phyloP scores from a whole-genome alignment of 2,888 invertebrate genomes.

The Epistrophella euchroma region DNA sequence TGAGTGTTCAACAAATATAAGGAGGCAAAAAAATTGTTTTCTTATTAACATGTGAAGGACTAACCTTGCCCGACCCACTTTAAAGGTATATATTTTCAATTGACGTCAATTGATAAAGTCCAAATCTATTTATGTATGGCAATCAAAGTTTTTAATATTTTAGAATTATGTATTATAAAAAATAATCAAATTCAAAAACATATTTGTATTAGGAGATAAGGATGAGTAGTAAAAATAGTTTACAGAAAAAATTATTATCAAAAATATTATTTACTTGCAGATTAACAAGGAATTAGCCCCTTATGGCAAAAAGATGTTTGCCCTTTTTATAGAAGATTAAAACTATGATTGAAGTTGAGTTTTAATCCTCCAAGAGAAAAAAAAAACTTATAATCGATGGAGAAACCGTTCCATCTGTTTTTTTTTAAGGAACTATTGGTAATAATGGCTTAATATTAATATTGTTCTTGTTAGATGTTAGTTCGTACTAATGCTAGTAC shows the following conservation, averaged over 20 bases:
- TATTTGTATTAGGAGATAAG: background rate
- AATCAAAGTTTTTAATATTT: background rate
- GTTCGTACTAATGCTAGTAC: too few species aligned
- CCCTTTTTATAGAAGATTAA: too few species aligned
- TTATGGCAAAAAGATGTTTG: too few species aligned
- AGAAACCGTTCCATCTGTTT: too few species aligned
- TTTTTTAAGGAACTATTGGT: too few species aligned
- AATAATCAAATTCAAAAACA: background rate
- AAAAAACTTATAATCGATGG: too few species aligned
- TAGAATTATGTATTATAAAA: background rate
- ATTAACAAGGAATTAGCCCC: too few species aligned
- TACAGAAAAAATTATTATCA: background rate
- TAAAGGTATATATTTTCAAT: conserved; percentile 37
- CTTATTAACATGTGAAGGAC: conserved; percentile 54
- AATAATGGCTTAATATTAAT: too few species aligned
- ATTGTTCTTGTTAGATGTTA: too few species aligned
- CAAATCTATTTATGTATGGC: conserved; percentile 14
- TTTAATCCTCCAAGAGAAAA: too few species aligned
- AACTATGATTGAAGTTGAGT: too few species aligned
- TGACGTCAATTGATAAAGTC: conserved; percentile 74
- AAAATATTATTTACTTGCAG: background rate
- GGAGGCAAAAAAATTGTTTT: conserved; percentile 26
- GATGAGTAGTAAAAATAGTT: background rate
- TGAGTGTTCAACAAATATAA: conserved; percentile 3
- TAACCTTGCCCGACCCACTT: conserved; percentile 68